Evolutionary conservation across 2,888 invertebrate genomes (phyloP).

Genomic region (Trissoscelio sp.): DNA sequence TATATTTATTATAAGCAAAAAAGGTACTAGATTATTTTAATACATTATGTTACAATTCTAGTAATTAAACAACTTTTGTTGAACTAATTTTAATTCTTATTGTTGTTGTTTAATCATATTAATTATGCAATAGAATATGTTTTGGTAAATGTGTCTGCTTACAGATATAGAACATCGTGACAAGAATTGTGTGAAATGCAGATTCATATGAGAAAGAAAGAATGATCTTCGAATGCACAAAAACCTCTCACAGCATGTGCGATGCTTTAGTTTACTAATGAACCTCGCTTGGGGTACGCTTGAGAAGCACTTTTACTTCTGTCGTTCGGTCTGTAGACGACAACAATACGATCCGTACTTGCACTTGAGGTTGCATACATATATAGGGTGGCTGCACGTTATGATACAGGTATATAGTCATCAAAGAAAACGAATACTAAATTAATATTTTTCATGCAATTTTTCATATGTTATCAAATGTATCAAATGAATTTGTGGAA

Average conservation of each 20-base stretch:
- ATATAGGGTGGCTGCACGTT: conserved; percentile 14
- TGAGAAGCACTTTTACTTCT: conserved; percentile 80
- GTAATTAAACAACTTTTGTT: too few species aligned
- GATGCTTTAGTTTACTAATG: conserved; percentile 79
- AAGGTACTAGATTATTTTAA: too few species aligned
- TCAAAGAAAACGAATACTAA: background rate
- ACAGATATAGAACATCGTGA: background rate
- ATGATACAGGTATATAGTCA: background rate
- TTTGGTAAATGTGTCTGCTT: too few species aligned
- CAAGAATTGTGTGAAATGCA: conserved; percentile 28
- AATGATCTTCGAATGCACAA: conserved; percentile 70
- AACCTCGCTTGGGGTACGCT: conserved; percentile 75
- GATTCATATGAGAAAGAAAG: conserved; percentile 26
- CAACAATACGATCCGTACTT: conserved; percentile 69
- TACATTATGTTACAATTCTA: too few species aligned
- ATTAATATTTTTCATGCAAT: background rate
- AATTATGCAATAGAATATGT: too few species aligned
- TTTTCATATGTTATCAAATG: too few species aligned
- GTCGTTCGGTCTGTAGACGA: conserved; percentile 75
- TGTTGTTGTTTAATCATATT: too few species aligned
- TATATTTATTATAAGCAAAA: too few species aligned
- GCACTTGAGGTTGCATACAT: conserved; percentile 48
- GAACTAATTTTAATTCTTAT: too few species aligned
- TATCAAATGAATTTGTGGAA: too few species aligned
- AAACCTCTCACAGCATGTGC: conserved; percentile 75